Base-by-base conservation (phyloP, 2,113 vertebrate genomes). In the Cyanistes caeruleus region DNA sequence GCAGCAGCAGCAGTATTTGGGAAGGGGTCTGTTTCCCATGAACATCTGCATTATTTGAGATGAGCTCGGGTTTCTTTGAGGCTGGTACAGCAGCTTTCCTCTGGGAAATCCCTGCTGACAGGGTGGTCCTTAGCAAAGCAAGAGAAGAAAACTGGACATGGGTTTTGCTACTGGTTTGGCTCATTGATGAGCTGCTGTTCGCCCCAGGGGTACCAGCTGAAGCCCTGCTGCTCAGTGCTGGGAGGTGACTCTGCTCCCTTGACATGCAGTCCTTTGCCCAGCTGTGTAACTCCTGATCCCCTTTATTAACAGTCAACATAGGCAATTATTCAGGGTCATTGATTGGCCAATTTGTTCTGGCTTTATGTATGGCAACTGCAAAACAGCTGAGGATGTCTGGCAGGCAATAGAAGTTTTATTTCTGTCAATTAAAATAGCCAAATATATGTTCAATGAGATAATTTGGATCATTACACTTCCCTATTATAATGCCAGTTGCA, bases 381-480 rank as follows among this genome's bases (percentile, higher is more conserved):
- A 63, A 91, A 58, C 43, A 60, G 46, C 81, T 93, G 52, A 69
- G 58, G 70, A 58, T 81, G 53, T 44, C 75, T 80, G 68, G 69
- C 58, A 90, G 68, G 41, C 64, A 64, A 51, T 20, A 51, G 77
- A 87, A 93, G 35, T 81, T 79, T 91, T 85, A 68, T 92, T 95
- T 92, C 69, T 85, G 30, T 27, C 24, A 35, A 58, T 94, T 83
- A 69, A 91, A 95, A 87, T 85, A 70, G 67, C 24, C 51, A 87
- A 82, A 95, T 70, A 74, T 67, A 70, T 5, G 4, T 93, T 92
- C 39, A 62, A 11, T 58, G 55, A 70, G 84, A 63, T 89, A 55
- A 93, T 69, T 90, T 41, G 73, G 86, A 87, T 93, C 80, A 69
- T 90, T 94, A 65, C 80, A 82, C 65, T 93, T 92, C 46, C 65